Evolutionary conservation across 2,113 vertebrate genomes (phyloP).

Genomic region (Carlito syrichta): DNA sequence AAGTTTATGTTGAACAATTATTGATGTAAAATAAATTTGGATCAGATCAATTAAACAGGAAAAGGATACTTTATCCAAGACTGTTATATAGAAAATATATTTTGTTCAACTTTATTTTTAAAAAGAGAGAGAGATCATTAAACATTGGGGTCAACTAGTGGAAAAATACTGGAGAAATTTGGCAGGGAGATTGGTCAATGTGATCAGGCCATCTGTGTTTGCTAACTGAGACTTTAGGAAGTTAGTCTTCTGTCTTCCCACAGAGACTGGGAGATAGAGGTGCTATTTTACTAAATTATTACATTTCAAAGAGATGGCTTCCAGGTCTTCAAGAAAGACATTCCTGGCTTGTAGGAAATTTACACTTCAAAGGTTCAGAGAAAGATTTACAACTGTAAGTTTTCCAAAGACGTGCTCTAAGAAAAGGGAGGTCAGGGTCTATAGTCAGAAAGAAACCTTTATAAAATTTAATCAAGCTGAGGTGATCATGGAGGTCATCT

Average conservation of each 20-base stretch:
- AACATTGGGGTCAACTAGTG: not conserved
- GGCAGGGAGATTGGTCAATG: not conserved
- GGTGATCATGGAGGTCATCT: not conserved
- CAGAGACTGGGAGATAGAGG: not conserved
- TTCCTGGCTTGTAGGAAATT: not conserved
- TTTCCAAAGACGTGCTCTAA: not conserved
- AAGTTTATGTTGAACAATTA: not conserved
- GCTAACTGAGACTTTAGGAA: not conserved
- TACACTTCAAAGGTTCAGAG: not conserved
- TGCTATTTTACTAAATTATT: constrained; percentile 1
- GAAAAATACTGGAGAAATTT: not conserved
- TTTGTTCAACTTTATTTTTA: not conserved
- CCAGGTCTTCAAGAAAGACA: not conserved
- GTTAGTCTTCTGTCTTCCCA: not conserved
- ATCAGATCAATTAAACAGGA: not conserved
- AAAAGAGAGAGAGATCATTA: not conserved
- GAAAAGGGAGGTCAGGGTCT: not conserved
- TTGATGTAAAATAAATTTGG: not conserved
- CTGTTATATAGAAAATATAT: no score
- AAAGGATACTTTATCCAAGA: not conserved
- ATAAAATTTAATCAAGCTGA: not conserved
- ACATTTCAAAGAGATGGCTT: not conserved
- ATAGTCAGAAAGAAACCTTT: not conserved
- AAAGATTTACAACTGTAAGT: not conserved
- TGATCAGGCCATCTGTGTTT: not conserved